Evolutionary conservation across 2,113 vertebrate species (phyloP), one percentile per base, ranked within the genome.

Genomic region (Nyctibius bracteatus): DNA sequence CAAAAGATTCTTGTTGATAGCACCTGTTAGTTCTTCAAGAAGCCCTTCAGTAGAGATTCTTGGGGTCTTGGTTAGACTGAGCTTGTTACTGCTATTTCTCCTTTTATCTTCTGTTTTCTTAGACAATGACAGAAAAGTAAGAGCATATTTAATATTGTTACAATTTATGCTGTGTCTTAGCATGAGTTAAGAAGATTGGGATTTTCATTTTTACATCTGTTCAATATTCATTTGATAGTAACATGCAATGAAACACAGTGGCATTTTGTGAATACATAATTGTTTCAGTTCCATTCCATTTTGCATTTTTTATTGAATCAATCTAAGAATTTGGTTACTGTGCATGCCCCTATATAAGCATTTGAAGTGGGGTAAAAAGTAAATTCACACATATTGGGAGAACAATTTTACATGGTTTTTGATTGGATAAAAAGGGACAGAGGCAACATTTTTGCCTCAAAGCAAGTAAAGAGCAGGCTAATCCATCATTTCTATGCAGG

Each of bases 401-500:
- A 81, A 88, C 4, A 74, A 43, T 67, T 86, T 78, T 63, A 49
- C n/a, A 37, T 3, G 3, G 6, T 39, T 89, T 88, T 92, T 43
- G 39, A 15, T 51, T 70, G 23, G n/a, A 27, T 86, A 47, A 81
- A 70, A 67, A 75, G 18, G 51, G 13, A 55, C 24, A 55, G 59
- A 94, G 57, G 47, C 57, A 87, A 52, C 43, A 74, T 84, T 95
- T 95, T 95, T 94, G 47, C 86, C 88, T 95, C 91, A 91, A 63
- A 94, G 86, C 68, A 71, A 84, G 35, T 78, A 67, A 95, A 74
- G 33, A 92, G 44, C 47, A 52, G 61, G 39, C 81, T 78, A 88
- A 97, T 95, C 35, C 51, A 79, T 97, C 77, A 89, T 95, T 94
- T 92, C 81, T 91, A 9, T 91, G 72, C 81, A 52, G 77, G 63